Evolutionary conservation across 2,113 vertebrate genomes (phyloP).

Genomic region (Protobothrops mucrosquamatus): DNA sequence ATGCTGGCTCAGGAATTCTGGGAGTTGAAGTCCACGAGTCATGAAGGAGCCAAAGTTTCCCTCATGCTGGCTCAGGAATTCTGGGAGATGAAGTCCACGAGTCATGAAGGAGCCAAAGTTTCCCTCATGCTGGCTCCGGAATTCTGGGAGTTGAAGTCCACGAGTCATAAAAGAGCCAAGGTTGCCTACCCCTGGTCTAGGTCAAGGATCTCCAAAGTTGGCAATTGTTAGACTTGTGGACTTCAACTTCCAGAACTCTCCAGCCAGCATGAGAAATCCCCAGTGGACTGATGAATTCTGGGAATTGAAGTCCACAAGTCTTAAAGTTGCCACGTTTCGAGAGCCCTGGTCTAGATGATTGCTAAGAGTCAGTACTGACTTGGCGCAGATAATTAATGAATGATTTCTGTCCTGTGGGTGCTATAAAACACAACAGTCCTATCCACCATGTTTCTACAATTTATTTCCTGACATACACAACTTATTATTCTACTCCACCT

Average conservation of each 20-base stretch:
- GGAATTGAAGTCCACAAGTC: background rate
- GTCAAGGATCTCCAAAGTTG: too few relatives aligned
- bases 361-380: background rate
- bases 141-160: too few relatives aligned
- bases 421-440: background rate
- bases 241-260: background rate
- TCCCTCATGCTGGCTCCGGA: too few relatives aligned
- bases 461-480: background rate
- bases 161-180: too few relatives aligned
- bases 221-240: background rate
- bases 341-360: background rate
- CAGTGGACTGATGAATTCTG: background rate
- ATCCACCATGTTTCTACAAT: background rate
- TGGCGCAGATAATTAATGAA: background rate
- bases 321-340: background rate
- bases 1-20: too few relatives aligned
- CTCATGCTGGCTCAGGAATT: too few relatives aligned
- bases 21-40: too few relatives aligned
- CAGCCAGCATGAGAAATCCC: background rate
- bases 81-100: too few relatives aligned
- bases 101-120: too few relatives aligned
- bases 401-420: background rate
- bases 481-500: background rate
- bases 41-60: too few relatives aligned
- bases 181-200: too few relatives aligned